Evolutionary conservation across 1,140 invertebrate genomes (phyloP).

Genomic region (Diuraphis noxia): DNA sequence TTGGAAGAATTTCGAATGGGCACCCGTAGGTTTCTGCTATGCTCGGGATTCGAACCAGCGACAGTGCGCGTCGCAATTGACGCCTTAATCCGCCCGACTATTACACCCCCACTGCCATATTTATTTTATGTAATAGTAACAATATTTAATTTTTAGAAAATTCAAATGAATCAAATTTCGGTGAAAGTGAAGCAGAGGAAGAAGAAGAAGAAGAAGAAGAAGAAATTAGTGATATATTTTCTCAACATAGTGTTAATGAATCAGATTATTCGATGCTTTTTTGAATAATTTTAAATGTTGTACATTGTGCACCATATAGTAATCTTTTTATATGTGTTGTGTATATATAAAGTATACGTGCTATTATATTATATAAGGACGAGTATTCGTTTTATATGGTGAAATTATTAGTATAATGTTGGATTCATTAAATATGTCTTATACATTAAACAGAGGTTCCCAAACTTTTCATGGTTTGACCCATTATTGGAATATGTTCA

Average conservation of each 20-base stretch:
- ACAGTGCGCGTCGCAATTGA: too few species aligned
- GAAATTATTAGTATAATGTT: not conserved
- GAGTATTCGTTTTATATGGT: not conserved
- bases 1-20: too few species aligned
- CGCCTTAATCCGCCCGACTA: too few species aligned
- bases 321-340: not conserved
- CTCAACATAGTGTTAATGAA: slow-evolving; percentile 46
- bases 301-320: not conserved
- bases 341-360: not conserved
- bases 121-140: not conserved
- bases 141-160: slow-evolving; percentile 31
- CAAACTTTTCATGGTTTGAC: too few species aligned
- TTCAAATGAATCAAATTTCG: slow-evolving; percentile 51
- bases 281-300: not conserved
- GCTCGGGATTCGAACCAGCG: too few species aligned
- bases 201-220: slow-evolving; percentile 33
- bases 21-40: too few species aligned
- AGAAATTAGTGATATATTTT: slow-evolving; percentile 51
- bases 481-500: too few species aligned
- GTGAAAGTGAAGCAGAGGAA: slow-evolving; percentile 22
- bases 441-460: not conserved
- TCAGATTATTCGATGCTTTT: slow-evolving; percentile 7
- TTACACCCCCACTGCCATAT: too few species aligned
- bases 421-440: not conserved
- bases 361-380: not conserved